phyloP scores from a whole-genome alignment of 2,113 vertebrate genomes.

The Paradisaea rubra region DNA sequence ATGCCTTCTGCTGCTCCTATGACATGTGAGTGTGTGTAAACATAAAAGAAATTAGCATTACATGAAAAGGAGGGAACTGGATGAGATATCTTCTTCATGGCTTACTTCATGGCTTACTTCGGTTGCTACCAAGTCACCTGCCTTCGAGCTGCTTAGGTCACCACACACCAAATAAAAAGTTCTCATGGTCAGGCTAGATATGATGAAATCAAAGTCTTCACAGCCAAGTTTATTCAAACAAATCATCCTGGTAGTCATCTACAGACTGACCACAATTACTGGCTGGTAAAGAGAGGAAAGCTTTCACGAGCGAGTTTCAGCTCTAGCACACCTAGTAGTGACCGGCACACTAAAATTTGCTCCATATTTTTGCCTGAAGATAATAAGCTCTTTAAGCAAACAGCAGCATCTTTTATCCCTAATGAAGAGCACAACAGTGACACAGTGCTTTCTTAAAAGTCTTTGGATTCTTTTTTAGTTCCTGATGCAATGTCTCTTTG shows the following conservation, averaged over 20 bases:
- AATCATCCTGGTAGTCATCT: background rate
- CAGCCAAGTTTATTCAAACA: background rate
- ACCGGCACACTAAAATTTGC: background rate
- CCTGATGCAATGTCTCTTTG: fast-evolving
- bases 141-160: background rate
- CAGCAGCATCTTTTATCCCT: background rate
- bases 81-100: background rate
- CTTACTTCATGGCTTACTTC: background rate
- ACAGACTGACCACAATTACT: background rate
- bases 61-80: background rate
- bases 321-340: background rate
- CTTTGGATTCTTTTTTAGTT: background rate
- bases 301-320: background rate
- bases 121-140: background rate
- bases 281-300: background rate
- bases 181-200: background rate
- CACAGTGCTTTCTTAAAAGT: background rate
- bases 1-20: background rate
- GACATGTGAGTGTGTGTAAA: background rate
- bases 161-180: background rate
- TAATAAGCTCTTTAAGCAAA: background rate
- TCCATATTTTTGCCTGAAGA: background rate
- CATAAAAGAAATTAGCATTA: background rate
- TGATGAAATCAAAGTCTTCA: background rate
- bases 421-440: background rate